Conservation (phyloP, 2,888 invertebrate genomes). For the Pristionchus mayeri region DNA sequence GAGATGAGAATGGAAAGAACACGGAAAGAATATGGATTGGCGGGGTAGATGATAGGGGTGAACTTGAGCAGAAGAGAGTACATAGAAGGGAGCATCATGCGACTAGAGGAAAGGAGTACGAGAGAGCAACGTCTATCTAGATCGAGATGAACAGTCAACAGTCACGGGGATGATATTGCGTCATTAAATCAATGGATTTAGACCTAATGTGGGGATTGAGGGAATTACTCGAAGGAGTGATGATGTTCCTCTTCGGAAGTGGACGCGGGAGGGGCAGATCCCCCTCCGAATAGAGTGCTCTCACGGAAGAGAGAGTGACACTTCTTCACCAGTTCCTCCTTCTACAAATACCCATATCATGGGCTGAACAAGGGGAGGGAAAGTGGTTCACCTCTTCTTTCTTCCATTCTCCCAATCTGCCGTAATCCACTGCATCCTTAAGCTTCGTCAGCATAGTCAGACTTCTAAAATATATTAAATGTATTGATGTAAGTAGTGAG, state of each 20-base stretch:
- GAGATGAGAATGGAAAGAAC: slow-evolving; percentile 17
- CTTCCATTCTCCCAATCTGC: slow-evolving; percentile 65
- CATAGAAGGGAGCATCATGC: background rate
- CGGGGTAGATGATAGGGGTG: background rate
- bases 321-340: slow-evolving; percentile 51
- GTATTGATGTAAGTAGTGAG: slow-evolving; percentile 54
- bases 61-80: background rate
- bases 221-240: slow-evolving; percentile 55
- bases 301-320: slow-evolving; percentile 59
- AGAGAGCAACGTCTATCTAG: background rate
- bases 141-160: background rate
- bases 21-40: background rate
- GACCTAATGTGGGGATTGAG: no score
- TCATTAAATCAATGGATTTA: slow-evolving; percentile 2
- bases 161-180: slow-evolving; percentile 8
- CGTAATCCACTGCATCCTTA: slow-evolving; percentile 64
- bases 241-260: slow-evolving; percentile 48
- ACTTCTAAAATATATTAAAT: slow-evolving; percentile 54
- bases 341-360: slow-evolving; percentile 47
- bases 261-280: slow-evolving; percentile 47
- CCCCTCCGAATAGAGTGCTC: slow-evolving; percentile 61
- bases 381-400: slow-evolving; percentile 58
- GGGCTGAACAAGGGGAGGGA: background rate
- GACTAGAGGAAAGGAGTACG: background rate
- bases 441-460: slow-evolving; percentile 60